A percentile compares a stretch with the other conserved stretches of the same genome.
Conservation (phyloP, 2,797 vertebrate species). For the Chanos chanos region DNA sequence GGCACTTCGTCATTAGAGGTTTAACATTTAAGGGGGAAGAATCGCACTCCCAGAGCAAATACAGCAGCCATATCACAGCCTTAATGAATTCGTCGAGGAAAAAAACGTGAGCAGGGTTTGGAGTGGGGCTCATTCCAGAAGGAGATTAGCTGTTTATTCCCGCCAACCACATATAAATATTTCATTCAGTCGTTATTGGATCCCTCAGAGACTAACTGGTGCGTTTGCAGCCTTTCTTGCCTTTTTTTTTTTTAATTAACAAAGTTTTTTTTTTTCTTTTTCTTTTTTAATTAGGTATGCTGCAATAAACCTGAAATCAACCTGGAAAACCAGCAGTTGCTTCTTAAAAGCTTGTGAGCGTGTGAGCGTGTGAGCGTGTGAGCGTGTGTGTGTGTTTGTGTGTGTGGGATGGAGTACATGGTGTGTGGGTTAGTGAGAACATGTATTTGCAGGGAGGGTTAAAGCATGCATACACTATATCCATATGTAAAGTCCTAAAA, state of each 20-base stretch:
- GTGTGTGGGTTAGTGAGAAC: no score
- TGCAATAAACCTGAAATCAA: slow-evolving; percentile 55
- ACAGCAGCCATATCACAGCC: background rate
- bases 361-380: slow-evolving; percentile 22
- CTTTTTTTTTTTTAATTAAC: slow-evolving; percentile 71
- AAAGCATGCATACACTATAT: no score
- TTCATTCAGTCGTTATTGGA: slow-evolving; percentile 60
- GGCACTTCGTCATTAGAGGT: no score
- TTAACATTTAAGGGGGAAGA: no score
- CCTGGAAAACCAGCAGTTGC: slow-evolving; percentile 53
- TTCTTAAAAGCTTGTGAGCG: slow-evolving; percentile 27
- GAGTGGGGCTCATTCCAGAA: slow-evolving; percentile 10
- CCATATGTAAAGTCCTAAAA: no score
- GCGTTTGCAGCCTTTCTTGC: slow-evolving; percentile 64
- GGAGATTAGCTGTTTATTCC: slow-evolving; percentile 31
- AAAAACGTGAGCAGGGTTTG: background rate
- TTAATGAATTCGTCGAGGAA: background rate
- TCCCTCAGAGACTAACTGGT: slow-evolving; percentile 53
- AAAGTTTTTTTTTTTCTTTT: no score
- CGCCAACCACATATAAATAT: slow-evolving; percentile 44
- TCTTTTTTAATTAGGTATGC: slow-evolving; percentile 68
- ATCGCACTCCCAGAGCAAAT: no score
- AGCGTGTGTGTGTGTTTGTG: slow-evolving; percentile 9
- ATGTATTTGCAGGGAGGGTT: no score
- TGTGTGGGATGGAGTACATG: slow-evolving; percentile 12